Base-by-base conservation (phyloP, 2,888 invertebrate genomes). In the Macrophya alboannulata region DNA sequence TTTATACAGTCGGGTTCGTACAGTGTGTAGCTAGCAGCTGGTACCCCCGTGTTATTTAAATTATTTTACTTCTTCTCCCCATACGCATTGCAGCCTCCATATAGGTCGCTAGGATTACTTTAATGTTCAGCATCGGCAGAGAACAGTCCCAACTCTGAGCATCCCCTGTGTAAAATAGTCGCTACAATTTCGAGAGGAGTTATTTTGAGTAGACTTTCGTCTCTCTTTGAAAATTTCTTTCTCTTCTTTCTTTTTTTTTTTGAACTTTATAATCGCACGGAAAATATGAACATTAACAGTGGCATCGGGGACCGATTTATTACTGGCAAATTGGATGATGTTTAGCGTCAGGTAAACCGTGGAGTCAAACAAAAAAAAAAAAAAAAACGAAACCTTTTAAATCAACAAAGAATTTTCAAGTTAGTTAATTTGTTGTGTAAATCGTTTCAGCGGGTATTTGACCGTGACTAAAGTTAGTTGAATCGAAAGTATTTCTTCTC, bases 21-120 rank as follows among this genome's bases (percentile, higher is more conserved):
- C 68, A 68, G 83, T 68, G 48, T 68, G 48, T 43, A 62, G 68
- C 83, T 25, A 62, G 68, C 83, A 83, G 83, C 83, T 83, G 83
- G 83, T 71, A 68, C 51, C 43, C 71, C 81, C 68, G 62, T 68
- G 83, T 68, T 83, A 68, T 83, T 83, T 83, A 83, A 83, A 83
- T 83, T 83, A 83, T 83, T 83, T 83, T 25, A 68, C 68, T 68
- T 68, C 37, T 83, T 65, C 45, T 62, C 81, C 62, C 62, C 83
- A 62, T 31, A 37, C 65, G 48, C 83, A 31, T n/a, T 25, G 43
- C 43, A 68, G 15, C 48, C 21, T 81, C 40, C 62, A 51, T 43
- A 25, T 43, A 25, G 68, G 68, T 83, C 51, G 21, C 71, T 45
- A 43, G 83, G 81, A 81, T 81, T 62, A 81, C 59, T 77, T 81